Conservation (phyloP, 2,888 invertebrate species). For the Flexamia atlantica region DNA sequence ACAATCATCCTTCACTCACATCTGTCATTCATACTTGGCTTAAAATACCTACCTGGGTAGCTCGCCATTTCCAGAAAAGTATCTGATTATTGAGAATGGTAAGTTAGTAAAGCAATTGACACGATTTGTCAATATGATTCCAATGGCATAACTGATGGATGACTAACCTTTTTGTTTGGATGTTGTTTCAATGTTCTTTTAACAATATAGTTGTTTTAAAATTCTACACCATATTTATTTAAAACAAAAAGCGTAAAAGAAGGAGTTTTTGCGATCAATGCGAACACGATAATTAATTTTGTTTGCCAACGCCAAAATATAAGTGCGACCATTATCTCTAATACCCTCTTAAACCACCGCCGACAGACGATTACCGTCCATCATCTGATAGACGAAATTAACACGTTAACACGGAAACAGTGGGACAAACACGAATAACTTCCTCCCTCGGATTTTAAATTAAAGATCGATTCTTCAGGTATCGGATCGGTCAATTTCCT, state of each 20-base stretch:
- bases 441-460: slow-evolving; percentile 1
- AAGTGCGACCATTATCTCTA: slow-evolving; percentile 5
- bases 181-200: too few relatives aligned
- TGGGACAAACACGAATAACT: neutral
- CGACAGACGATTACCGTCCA: neutral
- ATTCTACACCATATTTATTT: neutral
- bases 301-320: neutral
- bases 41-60: too few relatives aligned
- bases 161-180: too few relatives aligned
- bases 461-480: slow-evolving; percentile 7
- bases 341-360: neutral
- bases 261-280: neutral
- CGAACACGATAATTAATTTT: neutral
- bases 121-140: too few relatives aligned
- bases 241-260: neutral
- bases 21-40: too few relatives aligned
- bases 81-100: too few relatives aligned
- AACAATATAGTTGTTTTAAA: too few relatives aligned
- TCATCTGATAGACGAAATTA: neutral
- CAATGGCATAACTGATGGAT: too few relatives aligned
- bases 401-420: slow-evolving; percentile 12
- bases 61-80: too few relatives aligned
- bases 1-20: too few relatives aligned
- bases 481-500: slow-evolving; percentile 40
- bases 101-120: too few relatives aligned